Evolutionary conservation across 1,140 invertebrate genomes (phyloP), one percentile per base, ranked within the genome.

Genomic region (Eriosoma lanigerum): DNA sequence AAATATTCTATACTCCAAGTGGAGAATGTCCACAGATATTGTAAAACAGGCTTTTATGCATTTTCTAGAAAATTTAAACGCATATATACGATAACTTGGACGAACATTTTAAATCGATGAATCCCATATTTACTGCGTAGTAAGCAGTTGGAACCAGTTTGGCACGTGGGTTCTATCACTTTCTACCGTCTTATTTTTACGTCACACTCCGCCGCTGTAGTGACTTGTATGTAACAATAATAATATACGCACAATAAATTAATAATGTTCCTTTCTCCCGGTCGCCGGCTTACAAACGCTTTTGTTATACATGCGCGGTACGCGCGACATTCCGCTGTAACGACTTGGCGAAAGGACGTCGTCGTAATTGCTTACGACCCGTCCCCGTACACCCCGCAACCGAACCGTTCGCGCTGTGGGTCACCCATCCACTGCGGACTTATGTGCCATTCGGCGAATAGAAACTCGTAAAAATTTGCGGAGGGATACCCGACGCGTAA

Each of bases 191-290:
- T 60, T 44, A 13, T 38, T n/a, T 58, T 76, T 76, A 76, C 73
- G 44, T 76, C 73, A 76, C 21, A 66, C 32, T 4, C 21, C 52
- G 52, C 4, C 21, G 13, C 21, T 29, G 19, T 9, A 21, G 24
- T 15, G 46, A 10, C 29, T 3, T 56, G 50, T 24, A 29, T 38
- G 32, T 58, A 56, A 76, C 54, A 58, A 78, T 29, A 62, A 78
- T 78, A 78, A 62, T n/a, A 29, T 48, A 68, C 19, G 5, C 6
- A 44, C n/a, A n/a, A 73, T 54, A 73, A n/a, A 73, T 54, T 38
- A 72, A 75, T 54, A 75, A 29, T 10, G 19, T 44, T 46, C 73
- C 73, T 76, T 78, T 78, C 75, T 78, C 75, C 54, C 44, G 26
- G 32, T 1, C n/a, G n/a, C n/a, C n/a, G n/a, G n/a, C n/a, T n/a